A percentile compares a stretch with the other conserved stretches of the same genome.
Evolutionary conservation across 2,888 invertebrate genomes (phyloP).

Genomic region (Keiferia lycopersicella): DNA sequence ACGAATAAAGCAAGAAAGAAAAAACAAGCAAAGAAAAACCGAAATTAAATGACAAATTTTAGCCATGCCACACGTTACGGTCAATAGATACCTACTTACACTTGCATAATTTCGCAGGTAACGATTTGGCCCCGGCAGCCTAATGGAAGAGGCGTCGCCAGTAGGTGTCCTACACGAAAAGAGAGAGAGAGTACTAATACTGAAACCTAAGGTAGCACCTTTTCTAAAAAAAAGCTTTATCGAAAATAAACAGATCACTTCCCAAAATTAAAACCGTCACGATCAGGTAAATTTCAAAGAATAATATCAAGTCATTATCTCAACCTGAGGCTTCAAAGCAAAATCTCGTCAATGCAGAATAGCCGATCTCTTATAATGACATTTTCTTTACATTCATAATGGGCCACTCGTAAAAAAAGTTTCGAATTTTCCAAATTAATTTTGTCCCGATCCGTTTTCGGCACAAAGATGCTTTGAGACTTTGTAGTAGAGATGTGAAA

Average conservation of each 20-base stretch:
- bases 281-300: constrained; percentile 62
- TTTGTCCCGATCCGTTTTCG: constrained; percentile 63
- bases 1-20: too few species aligned
- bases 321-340: constrained; percentile 61
- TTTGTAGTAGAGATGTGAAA: constrained; percentile 18
- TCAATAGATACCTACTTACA: too few species aligned
- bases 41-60: too few species aligned
- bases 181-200: too few species aligned
- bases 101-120: too few species aligned
- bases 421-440: constrained; percentile 70
- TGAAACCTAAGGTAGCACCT: too few species aligned
- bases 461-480: constrained; percentile 69
- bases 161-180: too few species aligned
- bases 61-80: too few species aligned
- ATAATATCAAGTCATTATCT: constrained; percentile 67
- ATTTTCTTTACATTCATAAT: constrained; percentile 42
- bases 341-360: constrained; percentile 60
- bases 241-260: constrained; percentile 3
- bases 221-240: background rate
- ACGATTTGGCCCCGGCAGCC: too few species aligned
- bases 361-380: constrained; percentile 44
- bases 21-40: too few species aligned
- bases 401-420: constrained; percentile 43
- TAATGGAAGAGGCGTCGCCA: too few species aligned
- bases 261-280: constrained; percentile 29